Evolutionary conservation across 2,113 vertebrate species (phyloP).

Genomic region (Thunnus thynnus): DNA sequence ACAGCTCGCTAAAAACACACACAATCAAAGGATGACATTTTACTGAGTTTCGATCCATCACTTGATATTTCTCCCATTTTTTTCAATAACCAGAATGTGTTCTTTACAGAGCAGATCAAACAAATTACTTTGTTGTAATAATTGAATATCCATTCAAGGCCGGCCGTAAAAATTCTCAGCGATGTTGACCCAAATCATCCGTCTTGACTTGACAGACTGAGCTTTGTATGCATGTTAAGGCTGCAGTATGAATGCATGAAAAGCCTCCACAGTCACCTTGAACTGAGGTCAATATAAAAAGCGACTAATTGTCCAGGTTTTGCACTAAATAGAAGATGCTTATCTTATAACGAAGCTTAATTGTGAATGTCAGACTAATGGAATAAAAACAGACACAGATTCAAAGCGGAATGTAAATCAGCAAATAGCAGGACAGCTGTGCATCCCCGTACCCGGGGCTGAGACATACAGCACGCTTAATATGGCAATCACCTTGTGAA

Average conservation of each 20-base stretch:
- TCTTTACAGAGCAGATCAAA: constrained; percentile 12
- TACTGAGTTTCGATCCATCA: constrained; percentile 4
- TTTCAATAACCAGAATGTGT: constrained; percentile 26
- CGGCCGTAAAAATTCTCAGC: constrained; percentile 24
- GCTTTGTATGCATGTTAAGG: constrained; percentile 29
- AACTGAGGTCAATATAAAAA: constrained; percentile 56
- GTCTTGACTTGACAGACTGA: constrained; percentile 18
- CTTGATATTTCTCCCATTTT: constrained; percentile 7
- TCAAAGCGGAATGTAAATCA: constrained; percentile 18
- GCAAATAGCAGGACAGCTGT: constrained; percentile 6
- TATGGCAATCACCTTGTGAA: not conserved
- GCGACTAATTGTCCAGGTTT: constrained; percentile 27
- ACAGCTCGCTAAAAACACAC: not conserved
- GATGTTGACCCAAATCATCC: constrained; percentile 27
- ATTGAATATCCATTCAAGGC: constrained; percentile 30
- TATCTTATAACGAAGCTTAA: constrained; percentile 31
- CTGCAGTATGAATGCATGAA: not conserved
- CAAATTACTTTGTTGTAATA: constrained; percentile 24
- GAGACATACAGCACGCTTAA: not conserved
- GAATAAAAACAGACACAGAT: constrained; percentile 11
- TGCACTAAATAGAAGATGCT: constrained; percentile 24
- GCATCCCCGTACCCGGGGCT: not conserved
- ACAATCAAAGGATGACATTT: constrained; percentile 1
- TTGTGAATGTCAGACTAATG: constrained; percentile 15
- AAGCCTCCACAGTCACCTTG: constrained; percentile 66